Percentiles rank a stretch among this genome's conserved stretches.
phyloP scores from a whole-genome alignment of 64 coral and sea anemone genomes.

The Stylophora pistillata region DNA sequence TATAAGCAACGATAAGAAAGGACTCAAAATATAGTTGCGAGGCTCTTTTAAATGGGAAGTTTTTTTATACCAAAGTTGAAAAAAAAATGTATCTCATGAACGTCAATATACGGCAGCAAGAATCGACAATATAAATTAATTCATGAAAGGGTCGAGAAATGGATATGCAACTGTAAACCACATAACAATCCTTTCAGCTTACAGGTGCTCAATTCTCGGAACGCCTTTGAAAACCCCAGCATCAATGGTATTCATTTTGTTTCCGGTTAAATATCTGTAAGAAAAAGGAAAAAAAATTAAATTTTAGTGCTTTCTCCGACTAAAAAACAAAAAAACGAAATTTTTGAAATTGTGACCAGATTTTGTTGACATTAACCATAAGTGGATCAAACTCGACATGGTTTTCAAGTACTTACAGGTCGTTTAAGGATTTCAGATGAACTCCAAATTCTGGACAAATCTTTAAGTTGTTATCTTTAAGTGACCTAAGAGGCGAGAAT shows the following conservation, averaged over 20 bases:
- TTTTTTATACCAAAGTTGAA: too few species aligned
- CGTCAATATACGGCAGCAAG: too few species aligned
- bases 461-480: conserved; percentile 6
- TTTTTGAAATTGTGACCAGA: too few species aligned
- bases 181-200: background rate
- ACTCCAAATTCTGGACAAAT: conserved; percentile 17
- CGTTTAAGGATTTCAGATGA: background rate
- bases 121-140: too few species aligned
- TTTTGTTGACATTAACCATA: too few species aligned
- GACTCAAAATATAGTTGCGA: too few species aligned
- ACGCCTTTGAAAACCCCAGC: background rate
- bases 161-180: background rate
- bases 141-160: background rate
- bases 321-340: background rate
- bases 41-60: too few species aligned
- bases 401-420: conserved; percentile 9
- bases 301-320: background rate
- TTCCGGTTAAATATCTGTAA: conserved; percentile 28
- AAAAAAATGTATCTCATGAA: too few species aligned
- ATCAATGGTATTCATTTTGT: conserved; percentile 2
- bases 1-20: too few species aligned
- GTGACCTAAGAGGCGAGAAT: background rate
- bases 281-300: background rate
- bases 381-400: background rate
- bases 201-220: background rate